A percentile compares a stretch with the other conserved stretches of the same genome.
phyloP scores from a whole-genome alignment of 2,113 vertebrate genomes.

The Misgurnus anguillicaudatus region DNA sequence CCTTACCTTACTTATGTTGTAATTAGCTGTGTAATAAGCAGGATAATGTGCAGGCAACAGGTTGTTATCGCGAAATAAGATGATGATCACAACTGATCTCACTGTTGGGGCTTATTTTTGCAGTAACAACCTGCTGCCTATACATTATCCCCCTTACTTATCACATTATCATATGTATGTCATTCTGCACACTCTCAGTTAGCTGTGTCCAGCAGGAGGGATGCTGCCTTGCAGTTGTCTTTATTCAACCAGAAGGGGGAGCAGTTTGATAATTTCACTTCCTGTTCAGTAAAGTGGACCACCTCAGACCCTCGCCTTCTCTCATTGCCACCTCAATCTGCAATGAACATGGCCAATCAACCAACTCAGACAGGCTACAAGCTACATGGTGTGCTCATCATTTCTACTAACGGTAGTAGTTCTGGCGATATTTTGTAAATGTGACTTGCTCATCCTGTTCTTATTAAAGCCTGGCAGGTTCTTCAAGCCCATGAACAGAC shows the following conservation, averaged over 20 bases:
- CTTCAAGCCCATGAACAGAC: conserved; percentile 71
- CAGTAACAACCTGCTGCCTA: too few species aligned
- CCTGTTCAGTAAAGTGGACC: conserved; percentile 65
- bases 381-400: conserved; percentile 69
- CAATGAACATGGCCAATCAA: conserved; percentile 56
- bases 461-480: conserved; percentile 63
- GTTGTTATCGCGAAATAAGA: too few species aligned
- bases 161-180: not conserved
- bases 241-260: conserved; percentile 68
- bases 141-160: not conserved
- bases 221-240: conserved; percentile 64
- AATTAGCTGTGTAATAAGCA: too few species aligned
- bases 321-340: conserved; percentile 56
- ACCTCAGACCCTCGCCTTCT: conserved; percentile 67
- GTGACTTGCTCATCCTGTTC: not conserved
- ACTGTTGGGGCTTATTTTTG: too few species aligned
- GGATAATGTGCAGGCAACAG: too few species aligned
- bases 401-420: not conserved
- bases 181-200: conserved; percentile 56
- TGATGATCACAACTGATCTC: too few species aligned
- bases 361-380: conserved; percentile 60
- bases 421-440: not conserved
- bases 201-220: conserved; percentile 64
- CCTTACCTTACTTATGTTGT: too few species aligned
- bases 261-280: conserved; percentile 73